A percentile compares a stretch with the other conserved stretches of the same genome.
Evolutionary conservation across 2,888 invertebrate genomes (phyloP).

Genomic region (Celastrina argiolus): DNA sequence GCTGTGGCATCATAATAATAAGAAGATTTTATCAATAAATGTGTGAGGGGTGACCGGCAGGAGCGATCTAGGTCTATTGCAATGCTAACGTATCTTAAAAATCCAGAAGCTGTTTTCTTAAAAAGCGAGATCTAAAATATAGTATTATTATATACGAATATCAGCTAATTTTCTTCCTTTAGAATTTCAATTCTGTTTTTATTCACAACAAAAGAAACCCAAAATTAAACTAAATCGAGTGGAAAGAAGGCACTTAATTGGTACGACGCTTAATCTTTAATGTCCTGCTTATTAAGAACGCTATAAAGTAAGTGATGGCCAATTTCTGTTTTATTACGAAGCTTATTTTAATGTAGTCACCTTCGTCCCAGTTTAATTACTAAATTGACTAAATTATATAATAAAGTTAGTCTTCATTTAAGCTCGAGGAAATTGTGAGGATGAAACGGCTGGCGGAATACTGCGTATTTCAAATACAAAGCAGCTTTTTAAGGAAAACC

Average conservation of each 20-base stretch:
- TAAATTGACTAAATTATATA: slow-evolving; percentile 21
- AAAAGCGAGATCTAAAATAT: too few species aligned
- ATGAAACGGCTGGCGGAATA: background rate
- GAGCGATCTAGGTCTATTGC: too few species aligned
- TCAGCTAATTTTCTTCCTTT: too few species aligned
- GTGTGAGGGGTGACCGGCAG: too few species aligned
- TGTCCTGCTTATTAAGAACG: slow-evolving; percentile 21
- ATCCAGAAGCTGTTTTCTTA: too few species aligned
- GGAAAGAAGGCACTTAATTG: slow-evolving; percentile 6
- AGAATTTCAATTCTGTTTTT: background rate
- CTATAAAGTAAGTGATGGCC: slow-evolving; percentile 24
- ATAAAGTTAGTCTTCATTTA: slow-evolving; percentile 19
- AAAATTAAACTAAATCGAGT: slow-evolving; percentile 8
- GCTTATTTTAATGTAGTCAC: slow-evolving; percentile 24
- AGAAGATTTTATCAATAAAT: too few species aligned
- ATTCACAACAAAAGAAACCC: slow-evolving; percentile 5
- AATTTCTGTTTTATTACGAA: slow-evolving; percentile 23
- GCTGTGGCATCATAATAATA: too few species aligned
- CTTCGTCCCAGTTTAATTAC: slow-evolving; percentile 9
- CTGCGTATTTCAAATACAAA: background rate
- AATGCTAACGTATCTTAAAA: too few species aligned
- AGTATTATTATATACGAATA: too few species aligned
- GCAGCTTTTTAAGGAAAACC: background rate
- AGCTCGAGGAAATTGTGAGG: slow-evolving; percentile 17
- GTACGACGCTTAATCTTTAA: slow-evolving; percentile 19